These are phyloP conservation scores for Halesus radiatus DNA, from an alignment of 1,140 invertebrate species.

Conservation along the genomic window DNA sequence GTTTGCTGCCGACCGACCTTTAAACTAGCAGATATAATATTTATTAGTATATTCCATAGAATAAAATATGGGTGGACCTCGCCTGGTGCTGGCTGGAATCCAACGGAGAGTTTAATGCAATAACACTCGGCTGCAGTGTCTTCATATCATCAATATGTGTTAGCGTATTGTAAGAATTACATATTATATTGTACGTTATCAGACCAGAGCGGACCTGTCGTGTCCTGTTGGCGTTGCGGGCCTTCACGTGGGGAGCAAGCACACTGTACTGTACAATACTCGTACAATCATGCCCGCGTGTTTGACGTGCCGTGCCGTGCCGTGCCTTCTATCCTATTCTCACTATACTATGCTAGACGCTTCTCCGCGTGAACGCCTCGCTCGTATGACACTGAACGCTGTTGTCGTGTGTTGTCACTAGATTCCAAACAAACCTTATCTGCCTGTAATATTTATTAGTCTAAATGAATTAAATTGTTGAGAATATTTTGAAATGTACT, in stretches of 20 bases:
- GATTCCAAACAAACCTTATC: constrained; percentile 20
- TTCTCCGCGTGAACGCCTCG: no score
- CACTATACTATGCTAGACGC: no score
- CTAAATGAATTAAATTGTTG: constrained; percentile 31
- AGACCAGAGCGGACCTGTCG: neutral
- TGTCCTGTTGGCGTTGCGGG: no score
- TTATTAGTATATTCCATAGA: neutral
- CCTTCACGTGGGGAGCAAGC: no score
- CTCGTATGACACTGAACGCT: neutral
- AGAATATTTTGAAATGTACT: constrained; percentile 36
- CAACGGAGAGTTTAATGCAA: constrained; percentile 9
- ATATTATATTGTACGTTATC: constrained; percentile 12
- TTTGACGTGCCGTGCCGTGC: neutral
- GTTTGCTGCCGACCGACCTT: no score
- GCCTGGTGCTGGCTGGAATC: neutral
- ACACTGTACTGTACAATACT: no score
- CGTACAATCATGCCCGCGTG: neutral
- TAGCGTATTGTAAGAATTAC: neutral
- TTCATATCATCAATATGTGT: constrained; percentile 33
- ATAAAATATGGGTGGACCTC: constrained; percentile 1
- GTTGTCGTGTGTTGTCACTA: neutral
- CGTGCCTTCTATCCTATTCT: neutral
- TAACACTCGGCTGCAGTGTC: constrained; percentile 13
- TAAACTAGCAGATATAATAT: no score
- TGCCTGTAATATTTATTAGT: constrained; percentile 30